phyloP scores from a whole-genome alignment of 2,888 invertebrate genomes.

The Apotomis betuletana region DNA sequence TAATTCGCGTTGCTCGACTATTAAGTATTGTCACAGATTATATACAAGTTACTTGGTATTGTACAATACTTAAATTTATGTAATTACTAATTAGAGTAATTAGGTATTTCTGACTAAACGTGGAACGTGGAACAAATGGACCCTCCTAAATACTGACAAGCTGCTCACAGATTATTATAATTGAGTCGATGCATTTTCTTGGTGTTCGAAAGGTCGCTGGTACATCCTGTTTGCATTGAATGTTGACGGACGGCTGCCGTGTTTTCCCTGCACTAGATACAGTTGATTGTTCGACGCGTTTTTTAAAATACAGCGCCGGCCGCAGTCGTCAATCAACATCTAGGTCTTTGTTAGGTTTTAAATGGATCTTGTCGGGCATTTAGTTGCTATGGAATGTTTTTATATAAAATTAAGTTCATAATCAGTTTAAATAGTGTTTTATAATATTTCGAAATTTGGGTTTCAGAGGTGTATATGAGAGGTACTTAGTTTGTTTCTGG shows the following conservation, averaged over 20 bases:
- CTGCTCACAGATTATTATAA: constrained; percentile 7
- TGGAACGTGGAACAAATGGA: too few relatives aligned
- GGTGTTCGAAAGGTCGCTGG: constrained; percentile 33
- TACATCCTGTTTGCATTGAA: constrained; percentile 49
- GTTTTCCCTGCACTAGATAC: constrained; percentile 48
- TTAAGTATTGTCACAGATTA: too few relatives aligned
- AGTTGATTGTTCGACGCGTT: constrained; percentile 30
- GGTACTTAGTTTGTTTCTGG: too few relatives aligned
- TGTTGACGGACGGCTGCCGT: constrained; percentile 54
- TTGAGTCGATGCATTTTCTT: constrained; percentile 16
- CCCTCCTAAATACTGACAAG: not conserved
- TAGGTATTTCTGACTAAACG: too few relatives aligned
- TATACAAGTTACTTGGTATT: too few relatives aligned
- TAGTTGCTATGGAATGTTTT: not conserved
- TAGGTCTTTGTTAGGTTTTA: constrained; percentile 13
- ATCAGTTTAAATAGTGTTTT: too few relatives aligned
- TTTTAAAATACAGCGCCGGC: constrained; percentile 9
- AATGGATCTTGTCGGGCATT: not conserved
- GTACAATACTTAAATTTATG: too few relatives aligned
- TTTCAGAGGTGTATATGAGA: too few relatives aligned
- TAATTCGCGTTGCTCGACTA: too few relatives aligned
- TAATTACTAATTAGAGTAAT: too few relatives aligned
- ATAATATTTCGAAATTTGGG: too few relatives aligned
- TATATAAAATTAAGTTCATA: not conserved
- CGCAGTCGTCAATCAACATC: not conserved